Conservation (phyloP, 2,113 vertebrate genomes). For the Pedetes capensis region DNA sequence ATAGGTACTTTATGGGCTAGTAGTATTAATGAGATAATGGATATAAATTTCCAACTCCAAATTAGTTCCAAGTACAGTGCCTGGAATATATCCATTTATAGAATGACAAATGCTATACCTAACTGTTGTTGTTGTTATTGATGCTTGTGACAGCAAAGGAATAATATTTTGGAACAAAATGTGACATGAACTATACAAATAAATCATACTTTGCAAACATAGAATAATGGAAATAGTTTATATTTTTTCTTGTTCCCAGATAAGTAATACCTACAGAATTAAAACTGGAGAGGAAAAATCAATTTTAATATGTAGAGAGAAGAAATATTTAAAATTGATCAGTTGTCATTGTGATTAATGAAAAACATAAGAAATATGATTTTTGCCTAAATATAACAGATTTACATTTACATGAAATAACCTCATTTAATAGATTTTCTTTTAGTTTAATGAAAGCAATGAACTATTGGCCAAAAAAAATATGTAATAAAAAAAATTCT, state of each 20-base stretch:
- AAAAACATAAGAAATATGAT: conserved; percentile 1
- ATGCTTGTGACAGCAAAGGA: not conserved
- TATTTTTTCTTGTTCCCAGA: not conserved
- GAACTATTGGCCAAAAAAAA: conserved; percentile 2
- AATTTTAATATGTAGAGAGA: conserved; percentile 35
- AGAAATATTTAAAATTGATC: conserved; percentile 42
- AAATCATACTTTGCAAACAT: not conserved
- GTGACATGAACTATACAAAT: not conserved
- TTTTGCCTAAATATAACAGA: not conserved
- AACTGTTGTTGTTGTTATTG: not conserved
- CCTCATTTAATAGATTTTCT: not conserved
- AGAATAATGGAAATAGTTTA: not conserved
- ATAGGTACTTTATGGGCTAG: not conserved
- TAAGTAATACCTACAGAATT: not conserved
- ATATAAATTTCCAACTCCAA: not conserved
- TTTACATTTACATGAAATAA: conserved; percentile 30
- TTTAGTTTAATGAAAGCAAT: conserved; percentile 35
- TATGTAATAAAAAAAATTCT: not conserved
- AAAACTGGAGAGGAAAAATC: conserved; percentile 41
- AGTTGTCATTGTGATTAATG: conserved; percentile 39
- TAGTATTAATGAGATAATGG: not conserved
- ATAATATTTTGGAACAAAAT: not conserved
- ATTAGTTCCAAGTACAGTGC: not conserved
- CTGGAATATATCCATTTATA: not conserved
- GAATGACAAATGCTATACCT: not conserved